A percentile compares a stretch with the other conserved stretches of the same genome.
Evolutionary conservation across 2,797 vertebrate genomes (phyloP).

Genomic region (Sebastes dallii): DNA sequence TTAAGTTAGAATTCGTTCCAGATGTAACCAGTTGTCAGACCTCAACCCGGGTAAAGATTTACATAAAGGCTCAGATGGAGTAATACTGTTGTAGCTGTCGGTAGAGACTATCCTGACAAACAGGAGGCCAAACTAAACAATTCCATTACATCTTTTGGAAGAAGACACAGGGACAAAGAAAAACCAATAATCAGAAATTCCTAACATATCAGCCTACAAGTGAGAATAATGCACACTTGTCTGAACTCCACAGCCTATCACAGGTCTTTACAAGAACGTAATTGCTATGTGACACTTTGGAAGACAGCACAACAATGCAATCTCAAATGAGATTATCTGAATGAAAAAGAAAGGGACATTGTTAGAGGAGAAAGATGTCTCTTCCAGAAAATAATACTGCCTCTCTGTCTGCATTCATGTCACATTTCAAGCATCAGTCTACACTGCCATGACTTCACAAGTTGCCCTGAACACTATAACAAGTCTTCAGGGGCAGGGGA

Average conservation of each 20-base stretch:
- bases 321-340: slow-evolving; percentile 67
- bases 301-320: slow-evolving; percentile 61
- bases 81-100: neutral
- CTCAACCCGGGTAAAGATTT: neutral
- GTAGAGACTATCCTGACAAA: slow-evolving; percentile 4
- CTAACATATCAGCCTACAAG: slow-evolving; percentile 24
- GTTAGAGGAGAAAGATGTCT: slow-evolving; percentile 54
- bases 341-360: slow-evolving; percentile 51
- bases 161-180: neutral
- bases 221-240: slow-evolving; percentile 35
- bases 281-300: slow-evolving; percentile 65
- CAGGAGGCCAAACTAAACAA: neutral
- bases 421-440: slow-evolving; percentile 69
- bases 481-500: slow-evolving; percentile 65
- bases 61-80: neutral
- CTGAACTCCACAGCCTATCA: slow-evolving; percentile 30
- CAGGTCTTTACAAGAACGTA: slow-evolving; percentile 51
- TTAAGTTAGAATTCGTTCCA: neutral
- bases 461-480: slow-evolving; percentile 65
- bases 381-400: slow-evolving; percentile 36
- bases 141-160: neutral
- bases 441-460: slow-evolving; percentile 52
- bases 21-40: neutral
- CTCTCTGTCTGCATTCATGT: slow-evolving; percentile 60
- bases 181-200: slow-evolving; percentile 23